Evolutionary conservation across 2,888 invertebrate genomes (phyloP).

Genomic region (Apodemia zela): DNA sequence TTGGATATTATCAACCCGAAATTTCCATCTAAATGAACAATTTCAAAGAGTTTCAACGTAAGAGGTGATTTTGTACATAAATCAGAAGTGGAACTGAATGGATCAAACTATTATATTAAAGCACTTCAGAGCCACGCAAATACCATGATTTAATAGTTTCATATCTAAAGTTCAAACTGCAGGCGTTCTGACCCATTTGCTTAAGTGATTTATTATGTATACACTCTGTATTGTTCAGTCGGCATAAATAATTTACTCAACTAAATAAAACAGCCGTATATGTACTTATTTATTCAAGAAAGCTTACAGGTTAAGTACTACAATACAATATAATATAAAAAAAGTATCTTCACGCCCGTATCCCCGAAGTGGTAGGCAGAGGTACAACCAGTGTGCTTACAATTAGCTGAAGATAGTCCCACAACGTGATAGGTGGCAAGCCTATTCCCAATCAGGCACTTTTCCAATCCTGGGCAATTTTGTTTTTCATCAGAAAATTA

Average conservation of each 20-base stretch:
- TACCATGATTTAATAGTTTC: constrained; percentile 15
- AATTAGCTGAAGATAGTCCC: too few species aligned
- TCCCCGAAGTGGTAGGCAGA: too few species aligned
- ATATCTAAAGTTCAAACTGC: constrained; percentile 12
- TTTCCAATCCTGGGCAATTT: too few species aligned
- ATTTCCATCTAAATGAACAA: background rate
- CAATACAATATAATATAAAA: too few species aligned
- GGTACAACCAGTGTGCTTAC: too few species aligned
- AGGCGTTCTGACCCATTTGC: constrained; percentile 9
- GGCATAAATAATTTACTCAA: background rate
- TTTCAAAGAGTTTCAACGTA: background rate
- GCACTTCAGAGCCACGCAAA: constrained; percentile 11
- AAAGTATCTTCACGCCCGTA: too few species aligned
- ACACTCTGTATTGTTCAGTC: background rate
- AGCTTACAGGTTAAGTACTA: too few species aligned
- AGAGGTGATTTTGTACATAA: constrained; percentile 4
- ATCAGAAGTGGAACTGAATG: constrained; percentile 1
- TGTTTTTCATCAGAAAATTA: too few species aligned
- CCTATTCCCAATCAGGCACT: too few species aligned
- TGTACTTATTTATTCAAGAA: too few species aligned
- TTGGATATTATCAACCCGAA: background rate
- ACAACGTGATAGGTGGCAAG: too few species aligned
- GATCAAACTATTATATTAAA: constrained; percentile 12
- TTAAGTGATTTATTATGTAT: constrained; percentile 10
- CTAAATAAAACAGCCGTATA: background rate